A percentile compares a stretch with the other conserved stretches of the same genome.
Evolutionary conservation across 2,113 vertebrate genomes (phyloP).

Genomic region (Enhydra lutris): DNA sequence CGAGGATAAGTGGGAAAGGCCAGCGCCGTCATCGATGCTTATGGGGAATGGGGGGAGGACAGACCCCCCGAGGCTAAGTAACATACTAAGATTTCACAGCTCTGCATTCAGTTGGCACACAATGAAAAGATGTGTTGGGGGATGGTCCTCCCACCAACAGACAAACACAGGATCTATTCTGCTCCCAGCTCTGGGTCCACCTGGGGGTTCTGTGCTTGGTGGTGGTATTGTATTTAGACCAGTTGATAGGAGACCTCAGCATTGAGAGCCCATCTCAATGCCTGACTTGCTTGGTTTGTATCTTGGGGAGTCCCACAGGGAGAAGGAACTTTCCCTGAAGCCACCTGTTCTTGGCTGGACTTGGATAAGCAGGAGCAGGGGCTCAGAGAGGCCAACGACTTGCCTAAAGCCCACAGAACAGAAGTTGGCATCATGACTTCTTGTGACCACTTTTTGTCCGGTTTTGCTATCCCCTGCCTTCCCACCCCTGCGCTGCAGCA

Average conservation of each 20-base stretch:
- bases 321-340: background rate
- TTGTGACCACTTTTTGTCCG: fast-evolving
- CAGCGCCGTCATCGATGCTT: background rate
- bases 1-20: fast-evolving
- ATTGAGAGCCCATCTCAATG: background rate
- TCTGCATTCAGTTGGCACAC: background rate
- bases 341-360: background rate
- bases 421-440: fast-evolving
- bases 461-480: background rate
- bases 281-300: background rate
- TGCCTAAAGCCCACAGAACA: background rate
- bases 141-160: background rate
- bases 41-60: fast-evolving
- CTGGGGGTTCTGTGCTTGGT: background rate
- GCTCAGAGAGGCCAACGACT: background rate
- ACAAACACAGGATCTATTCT: fast-evolving
- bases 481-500: background rate
- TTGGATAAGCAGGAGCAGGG: background rate
- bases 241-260: background rate
- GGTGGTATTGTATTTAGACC: background rate
- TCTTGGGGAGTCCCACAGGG: background rate
- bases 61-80: background rate
- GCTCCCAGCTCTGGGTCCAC: background rate
- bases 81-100: fast-evolving
- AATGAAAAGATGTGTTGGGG: background rate